These are phyloP conservation scores for Zootermopsis nevadensis DNA, from an alignment of 2,888 invertebrate species.

Conservation along the genomic window DNA sequence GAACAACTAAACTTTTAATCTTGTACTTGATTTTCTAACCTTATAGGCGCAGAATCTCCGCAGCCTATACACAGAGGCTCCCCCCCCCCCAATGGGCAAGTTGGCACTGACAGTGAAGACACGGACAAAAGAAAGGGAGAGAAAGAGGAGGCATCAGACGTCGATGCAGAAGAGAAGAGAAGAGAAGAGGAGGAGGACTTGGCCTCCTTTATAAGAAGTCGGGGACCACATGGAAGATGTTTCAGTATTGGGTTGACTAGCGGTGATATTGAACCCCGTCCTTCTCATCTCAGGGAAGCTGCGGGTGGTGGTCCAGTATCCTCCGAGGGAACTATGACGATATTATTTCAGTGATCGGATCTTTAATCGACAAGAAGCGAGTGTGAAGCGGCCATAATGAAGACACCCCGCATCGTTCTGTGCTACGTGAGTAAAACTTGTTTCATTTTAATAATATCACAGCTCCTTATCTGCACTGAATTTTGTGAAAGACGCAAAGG, in stretches of 20 bases:
- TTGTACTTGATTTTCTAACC: neutral
- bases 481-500: too few species aligned
- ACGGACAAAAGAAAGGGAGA: constrained; percentile 5
- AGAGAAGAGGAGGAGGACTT: constrained; percentile 1
- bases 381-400: neutral
- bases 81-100: neutral
- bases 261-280: neutral
- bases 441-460: neutral
- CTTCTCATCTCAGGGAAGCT: neutral
- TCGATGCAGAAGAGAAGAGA: constrained; percentile 7
- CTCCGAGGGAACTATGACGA: neutral
- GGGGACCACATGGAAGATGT: constrained; percentile 3
- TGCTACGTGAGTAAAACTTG: constrained; percentile 6
- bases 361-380: neutral
- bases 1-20: neutral
- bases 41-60: too few species aligned
- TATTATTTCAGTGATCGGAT: neutral
- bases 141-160: constrained; percentile 2
- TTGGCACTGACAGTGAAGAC: constrained; percentile 35
- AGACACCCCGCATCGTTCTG: neutral
- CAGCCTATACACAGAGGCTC: too few species aligned
- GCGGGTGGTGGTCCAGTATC: neutral
- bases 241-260: constrained; percentile 4
- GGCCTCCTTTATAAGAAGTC: constrained; percentile 30
- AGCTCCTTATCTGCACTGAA: too few species aligned